Evolutionary conservation across 1,140 invertebrate species (phyloP).

Genomic region (Himalopsyche phryganea): DNA sequence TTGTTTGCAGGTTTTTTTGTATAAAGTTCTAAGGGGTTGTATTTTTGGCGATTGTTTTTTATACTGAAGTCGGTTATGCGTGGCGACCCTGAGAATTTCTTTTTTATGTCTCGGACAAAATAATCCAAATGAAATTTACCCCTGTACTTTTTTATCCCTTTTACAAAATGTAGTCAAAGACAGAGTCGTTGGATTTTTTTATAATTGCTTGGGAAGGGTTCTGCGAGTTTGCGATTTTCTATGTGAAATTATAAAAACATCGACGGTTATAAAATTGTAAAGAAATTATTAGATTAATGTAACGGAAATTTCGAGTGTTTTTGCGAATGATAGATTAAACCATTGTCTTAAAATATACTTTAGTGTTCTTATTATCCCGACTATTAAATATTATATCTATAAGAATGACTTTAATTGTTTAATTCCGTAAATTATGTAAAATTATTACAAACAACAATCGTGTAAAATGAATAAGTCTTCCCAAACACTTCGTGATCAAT

Average conservation of each 20-base stretch:
- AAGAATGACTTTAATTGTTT: too few species aligned
- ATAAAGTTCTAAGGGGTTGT: conserved; percentile 6
- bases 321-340: conserved; percentile 6
- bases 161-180: too few species aligned
- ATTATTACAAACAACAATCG: too few species aligned
- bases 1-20: conserved; percentile 17
- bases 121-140: too few species aligned
- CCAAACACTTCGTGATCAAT: too few species aligned
- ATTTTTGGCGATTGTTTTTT: conserved; percentile 18
- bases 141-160: not conserved
- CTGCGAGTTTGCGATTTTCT: conserved; percentile 18
- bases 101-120: not conserved
- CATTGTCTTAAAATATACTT: too few species aligned
- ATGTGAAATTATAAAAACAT: conserved; percentile 23
- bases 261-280: conserved; percentile 14
- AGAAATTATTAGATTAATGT: not conserved
- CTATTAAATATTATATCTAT: too few species aligned
- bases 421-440: too few species aligned
- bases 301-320: conserved; percentile 13
- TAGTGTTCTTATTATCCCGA: too few species aligned
- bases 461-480: too few species aligned
- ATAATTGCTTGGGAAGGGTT: conserved; percentile 4
- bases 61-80: conserved; percentile 23
- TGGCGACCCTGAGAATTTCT: conserved; percentile 24
- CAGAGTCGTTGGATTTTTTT: not conserved